These are phyloP conservation scores for Panthera leo DNA, from an alignment of 2,113 vertebrate species.

Conservation along the genomic window DNA sequence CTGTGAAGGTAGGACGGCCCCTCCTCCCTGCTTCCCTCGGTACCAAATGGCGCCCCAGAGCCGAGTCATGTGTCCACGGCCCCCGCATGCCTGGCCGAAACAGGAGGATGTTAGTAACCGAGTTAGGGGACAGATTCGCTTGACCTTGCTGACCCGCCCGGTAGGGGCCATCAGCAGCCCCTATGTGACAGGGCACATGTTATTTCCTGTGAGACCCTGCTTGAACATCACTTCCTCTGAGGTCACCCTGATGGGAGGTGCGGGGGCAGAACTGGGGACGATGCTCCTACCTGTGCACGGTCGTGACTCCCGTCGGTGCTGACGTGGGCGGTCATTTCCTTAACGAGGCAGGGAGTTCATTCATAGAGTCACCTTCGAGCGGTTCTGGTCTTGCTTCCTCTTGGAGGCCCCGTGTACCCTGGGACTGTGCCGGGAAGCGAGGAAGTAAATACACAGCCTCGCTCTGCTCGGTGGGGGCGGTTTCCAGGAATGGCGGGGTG, in stretches of 20 bases:
- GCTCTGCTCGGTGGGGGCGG: neutral
- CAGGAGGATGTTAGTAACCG: rapidly evolving
- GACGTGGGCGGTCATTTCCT: neutral
- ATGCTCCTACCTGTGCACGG: rapidly evolving
- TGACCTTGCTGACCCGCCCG: rapidly evolving
- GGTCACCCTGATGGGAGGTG: neutral
- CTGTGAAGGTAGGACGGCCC: conserved; percentile 85
- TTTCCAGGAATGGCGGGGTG: neutral
- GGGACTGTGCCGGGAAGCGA: neutral
- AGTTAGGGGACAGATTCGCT: too few relatives aligned
- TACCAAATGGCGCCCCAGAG: neutral
- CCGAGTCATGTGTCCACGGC: rapidly evolving
- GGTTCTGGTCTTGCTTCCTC: neutral
- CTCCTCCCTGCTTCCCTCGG: rapidly evolving
- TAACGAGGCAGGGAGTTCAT: neutral
- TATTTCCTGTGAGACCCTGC: neutral
- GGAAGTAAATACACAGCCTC: neutral
- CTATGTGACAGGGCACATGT: too few relatives aligned
- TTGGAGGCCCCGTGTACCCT: neutral
- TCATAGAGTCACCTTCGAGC: neutral
- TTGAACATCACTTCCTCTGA: neutral
- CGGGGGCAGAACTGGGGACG: rapidly evolving
- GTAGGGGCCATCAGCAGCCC: rapidly evolving
- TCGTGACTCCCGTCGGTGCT: rapidly evolving
- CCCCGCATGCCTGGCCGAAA: rapidly evolving